phyloP scores from a whole-genome alignment of 2,113 vertebrate species.

The Paracyprichromis sp. region DNA sequence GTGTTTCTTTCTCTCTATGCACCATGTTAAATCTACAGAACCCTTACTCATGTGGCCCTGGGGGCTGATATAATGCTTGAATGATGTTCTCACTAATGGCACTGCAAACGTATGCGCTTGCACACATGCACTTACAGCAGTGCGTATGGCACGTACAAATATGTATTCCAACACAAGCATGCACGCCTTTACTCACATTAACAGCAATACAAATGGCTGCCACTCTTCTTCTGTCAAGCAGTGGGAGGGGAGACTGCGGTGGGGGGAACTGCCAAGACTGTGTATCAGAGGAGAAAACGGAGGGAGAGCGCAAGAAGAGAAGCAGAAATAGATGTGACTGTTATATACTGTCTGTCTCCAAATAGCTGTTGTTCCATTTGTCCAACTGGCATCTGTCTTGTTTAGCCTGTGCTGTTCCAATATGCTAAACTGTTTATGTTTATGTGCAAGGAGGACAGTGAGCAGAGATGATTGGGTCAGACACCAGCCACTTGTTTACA shows the following conservation, averaged over 20 bases:
- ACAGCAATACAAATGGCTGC: slow-evolving; percentile 14
- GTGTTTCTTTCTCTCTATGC: neutral
- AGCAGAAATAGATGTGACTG: neutral
- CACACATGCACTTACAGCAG: neutral
- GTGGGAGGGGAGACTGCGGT: neutral
- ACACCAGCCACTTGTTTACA: slow-evolving; percentile 10
- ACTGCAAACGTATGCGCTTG: neutral
- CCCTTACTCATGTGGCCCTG: neutral
- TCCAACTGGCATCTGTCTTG: slow-evolving; percentile 1
- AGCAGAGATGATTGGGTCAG: slow-evolving; percentile 2
- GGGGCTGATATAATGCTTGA: slow-evolving; percentile 22
- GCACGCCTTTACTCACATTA: neutral
- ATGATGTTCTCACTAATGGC: slow-evolving; percentile 25
- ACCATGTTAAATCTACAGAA: neutral
- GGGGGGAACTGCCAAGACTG: neutral
- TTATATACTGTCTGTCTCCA: neutral
- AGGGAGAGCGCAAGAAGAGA: neutral
- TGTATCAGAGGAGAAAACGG: neutral
- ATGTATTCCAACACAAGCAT: neutral
- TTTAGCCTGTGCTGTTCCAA: neutral
- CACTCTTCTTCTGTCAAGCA: neutral
- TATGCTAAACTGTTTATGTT: slow-evolving; percentile 13
- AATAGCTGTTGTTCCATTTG: slow-evolving; percentile 19
- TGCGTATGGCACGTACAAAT: neutral
- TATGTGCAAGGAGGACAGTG: neutral